Base-by-base conservation (phyloP, 2,113 vertebrate species). In the Actenoides lindsayi region DNA sequence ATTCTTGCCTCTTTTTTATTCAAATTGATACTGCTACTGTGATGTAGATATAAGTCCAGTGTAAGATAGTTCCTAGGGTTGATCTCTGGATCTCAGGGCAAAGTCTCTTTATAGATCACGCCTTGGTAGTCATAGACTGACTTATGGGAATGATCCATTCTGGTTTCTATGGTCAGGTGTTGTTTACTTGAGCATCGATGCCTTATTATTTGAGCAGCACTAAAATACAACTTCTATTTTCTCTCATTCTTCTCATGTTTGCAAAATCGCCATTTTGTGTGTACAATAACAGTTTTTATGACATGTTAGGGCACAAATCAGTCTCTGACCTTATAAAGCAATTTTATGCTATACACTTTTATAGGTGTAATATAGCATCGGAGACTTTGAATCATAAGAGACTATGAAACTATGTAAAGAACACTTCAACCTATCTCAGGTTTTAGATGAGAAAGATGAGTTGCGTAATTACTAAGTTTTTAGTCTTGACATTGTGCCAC, bases 281-380 rank as follows among this genome's bases (percentile, higher is more conserved):
- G 57, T 83, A 53, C 27, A 65, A 7, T 69, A 95, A 89, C 84
- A 56, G 33, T 48, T 91, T 87, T 92, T 80, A 91, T 77, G 69
- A 82, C 25, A 14, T 44, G 39, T 56, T 82, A 71, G 30, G 48
- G 33, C 41, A 78, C 74, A 87, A 91, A 91, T 94, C 68, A 74
- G 62, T 64, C 24, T 81, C 87, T 93, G 93, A 94, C 88, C 90
- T 93, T 93, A 90, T 81, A 93, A 93, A 91, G 54, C 44, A 87
- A 78, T 95, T 90, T 90, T 89, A 93, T 93, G 54, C 48, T 81
- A 20, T 82, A 7, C 46, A 5, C 64, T 91, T 92, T 96, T 93
- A 94, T 93, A 90, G 64, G 24, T 69, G 71, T 87, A 91, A 91
- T 91, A 78, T 41, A 86, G 44, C 51, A 42, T 83, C 0, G 2